Percentiles rank a stretch among this genome's conserved stretches.
phyloP scores from a whole-genome alignment of 2,113 vertebrate genomes.

The Psilopsiagon aurifrons region DNA sequence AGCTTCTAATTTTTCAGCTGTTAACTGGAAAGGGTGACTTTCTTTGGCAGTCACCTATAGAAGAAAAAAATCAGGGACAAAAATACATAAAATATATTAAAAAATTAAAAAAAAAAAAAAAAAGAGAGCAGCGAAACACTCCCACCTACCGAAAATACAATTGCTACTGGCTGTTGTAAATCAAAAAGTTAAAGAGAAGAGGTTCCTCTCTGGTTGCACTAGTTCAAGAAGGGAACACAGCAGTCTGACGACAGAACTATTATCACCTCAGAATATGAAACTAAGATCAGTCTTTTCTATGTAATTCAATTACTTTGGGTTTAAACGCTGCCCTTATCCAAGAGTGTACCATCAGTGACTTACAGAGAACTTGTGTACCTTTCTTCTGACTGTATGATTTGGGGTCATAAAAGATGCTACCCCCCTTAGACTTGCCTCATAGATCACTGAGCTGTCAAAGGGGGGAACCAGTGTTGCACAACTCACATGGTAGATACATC shows the following conservation, averaged over 20 bases:
- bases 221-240: neutral
- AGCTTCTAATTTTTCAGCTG: constrained; percentile 36
- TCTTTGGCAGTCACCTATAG: neutral
- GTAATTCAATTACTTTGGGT: neutral
- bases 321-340: neutral
- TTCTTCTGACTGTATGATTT: neutral
- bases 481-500: neutral
- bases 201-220: neutral
- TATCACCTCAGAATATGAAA: neutral
- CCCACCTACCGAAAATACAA: neutral
- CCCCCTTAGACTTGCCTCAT: neutral
- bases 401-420: neutral
- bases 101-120: neutral
- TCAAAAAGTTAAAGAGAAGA: neutral
- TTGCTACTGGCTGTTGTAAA: neutral
- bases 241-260: neutral
- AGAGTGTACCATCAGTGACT: neutral
- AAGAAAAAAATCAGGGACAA: neutral
- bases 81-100: neutral
- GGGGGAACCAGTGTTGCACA: neutral
- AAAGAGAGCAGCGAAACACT: neutral
- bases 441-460: neutral
- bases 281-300: neutral
- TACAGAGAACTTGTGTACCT: neutral
- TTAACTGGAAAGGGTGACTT: constrained; percentile 35